Conservation (phyloP, 2,888 invertebrate species). For the Zaprionus lineosus region DNA sequence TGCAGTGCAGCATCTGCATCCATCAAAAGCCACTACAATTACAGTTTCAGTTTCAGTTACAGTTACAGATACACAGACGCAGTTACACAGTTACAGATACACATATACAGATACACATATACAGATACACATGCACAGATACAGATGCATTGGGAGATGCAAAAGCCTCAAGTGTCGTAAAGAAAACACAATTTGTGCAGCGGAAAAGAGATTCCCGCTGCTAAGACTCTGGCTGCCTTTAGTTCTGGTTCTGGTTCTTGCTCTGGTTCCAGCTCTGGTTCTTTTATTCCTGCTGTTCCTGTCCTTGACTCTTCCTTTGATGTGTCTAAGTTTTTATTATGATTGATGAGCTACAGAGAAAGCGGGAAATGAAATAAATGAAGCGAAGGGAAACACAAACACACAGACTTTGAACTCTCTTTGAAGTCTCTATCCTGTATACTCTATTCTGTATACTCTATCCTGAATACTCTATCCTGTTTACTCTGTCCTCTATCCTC, state of each 20-base stretch:
- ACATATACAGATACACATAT: slow-evolving; percentile 17
- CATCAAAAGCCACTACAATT: slow-evolving; percentile 25
- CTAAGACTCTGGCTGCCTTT: slow-evolving; percentile 14
- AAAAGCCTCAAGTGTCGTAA: slow-evolving; percentile 58
- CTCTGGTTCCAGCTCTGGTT: slow-evolving; percentile 2
- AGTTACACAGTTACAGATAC: slow-evolving; percentile 15
- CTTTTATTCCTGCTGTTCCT: slow-evolving; percentile 9
- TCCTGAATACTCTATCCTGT: too few relatives aligned
- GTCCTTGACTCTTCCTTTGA: slow-evolving; percentile 43
- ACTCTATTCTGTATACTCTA: too few relatives aligned
- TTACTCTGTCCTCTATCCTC: too few relatives aligned
- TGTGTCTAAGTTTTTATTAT: slow-evolving; percentile 55
- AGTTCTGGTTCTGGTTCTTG: not conserved
- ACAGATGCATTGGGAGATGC: slow-evolving; percentile 31
- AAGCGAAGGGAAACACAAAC: not conserved
- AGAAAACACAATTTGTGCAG: slow-evolving; percentile 47
- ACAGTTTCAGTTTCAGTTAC: slow-evolving; percentile 17
- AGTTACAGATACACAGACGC: slow-evolving; percentile 26
- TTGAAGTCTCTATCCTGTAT: too few relatives aligned
- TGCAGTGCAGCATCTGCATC: slow-evolving; percentile 5
- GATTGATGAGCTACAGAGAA: slow-evolving; percentile 65
- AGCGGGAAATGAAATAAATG: slow-evolving; percentile 6
- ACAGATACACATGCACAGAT: slow-evolving; percentile 28
- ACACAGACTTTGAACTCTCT: too few relatives aligned
- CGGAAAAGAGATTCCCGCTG: slow-evolving; percentile 30